These are phyloP conservation scores for Pyxicephalus adspersus DNA, from an alignment of 2,113 vertebrate species.

Conservation along the genomic window DNA sequence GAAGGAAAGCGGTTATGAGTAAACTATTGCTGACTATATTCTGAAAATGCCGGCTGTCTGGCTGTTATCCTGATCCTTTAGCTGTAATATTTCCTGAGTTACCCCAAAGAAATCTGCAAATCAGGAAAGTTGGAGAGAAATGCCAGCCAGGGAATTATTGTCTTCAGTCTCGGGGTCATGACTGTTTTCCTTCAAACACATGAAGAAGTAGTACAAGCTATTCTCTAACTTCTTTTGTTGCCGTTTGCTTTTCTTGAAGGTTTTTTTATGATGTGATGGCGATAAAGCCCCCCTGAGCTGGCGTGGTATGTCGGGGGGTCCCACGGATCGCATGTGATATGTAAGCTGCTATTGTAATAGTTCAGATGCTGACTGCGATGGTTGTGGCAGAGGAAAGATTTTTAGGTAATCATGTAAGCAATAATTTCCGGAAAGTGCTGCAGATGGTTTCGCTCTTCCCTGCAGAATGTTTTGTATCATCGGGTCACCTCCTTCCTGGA, in stretches of 20 bases:
- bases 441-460: slow-evolving; percentile 7
- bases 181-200: neutral
- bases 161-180: neutral
- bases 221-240: neutral
- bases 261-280: neutral
- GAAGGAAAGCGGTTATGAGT: too few species aligned
- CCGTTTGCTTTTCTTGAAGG: neutral
- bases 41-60: too few species aligned
- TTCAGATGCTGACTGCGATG: neutral
- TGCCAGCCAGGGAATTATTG: neutral
- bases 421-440: slow-evolving; percentile 17
- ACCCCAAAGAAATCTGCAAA: too few species aligned
- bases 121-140: too few species aligned
- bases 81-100: too few species aligned
- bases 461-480: neutral
- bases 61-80: too few species aligned
- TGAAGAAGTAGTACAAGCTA: neutral
- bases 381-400: neutral
- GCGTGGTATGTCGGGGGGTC: neutral
- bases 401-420: slow-evolving; percentile 7
- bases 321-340: too few species aligned
- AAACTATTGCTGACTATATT: too few species aligned
- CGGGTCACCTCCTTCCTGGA: too few species aligned
- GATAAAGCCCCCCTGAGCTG: neutral
- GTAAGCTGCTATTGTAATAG: neutral